Conservation (phyloP, 2,888 invertebrate species). For the Epinotia nisella region DNA sequence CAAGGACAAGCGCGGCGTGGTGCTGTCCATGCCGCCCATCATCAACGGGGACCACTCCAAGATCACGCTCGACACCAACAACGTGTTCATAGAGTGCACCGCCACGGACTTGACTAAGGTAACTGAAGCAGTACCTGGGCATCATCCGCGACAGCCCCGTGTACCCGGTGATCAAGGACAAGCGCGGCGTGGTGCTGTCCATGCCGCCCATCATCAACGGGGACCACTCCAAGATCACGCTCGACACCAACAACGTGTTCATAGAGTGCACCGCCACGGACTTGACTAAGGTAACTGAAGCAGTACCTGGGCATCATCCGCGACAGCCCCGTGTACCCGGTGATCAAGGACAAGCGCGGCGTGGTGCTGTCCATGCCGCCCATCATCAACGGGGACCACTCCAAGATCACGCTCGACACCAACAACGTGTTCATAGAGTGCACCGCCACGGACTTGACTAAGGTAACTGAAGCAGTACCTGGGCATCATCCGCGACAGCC, state of each 20-base stretch:
- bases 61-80: slow-evolving; percentile 96
- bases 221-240: slow-evolving; percentile 96
- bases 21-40: slow-evolving; percentile 98
- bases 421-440: slow-evolving; percentile 99
- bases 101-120: slow-evolving; percentile 98
- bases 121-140: too few relatives aligned
- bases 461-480: too few relatives aligned
- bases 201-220: slow-evolving; percentile 99
- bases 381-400: slow-evolving; percentile 98
- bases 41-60: slow-evolving; percentile 99
- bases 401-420: slow-evolving; percentile 96
- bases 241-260: slow-evolving; percentile 97
- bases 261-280: slow-evolving; percentile 99
- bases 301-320: too few relatives aligned
- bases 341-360: too few relatives aligned
- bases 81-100: slow-evolving; percentile 99
- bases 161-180: too few relatives aligned
- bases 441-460: slow-evolving; percentile 98
- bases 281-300: slow-evolving; percentile 96
- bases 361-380: slow-evolving; percentile 98
- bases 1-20: too few relatives aligned
- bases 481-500: too few relatives aligned
- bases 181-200: slow-evolving; percentile 96
- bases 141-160: too few relatives aligned
- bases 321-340: too few relatives aligned